Evolutionary conservation across 2,888 invertebrate genomes (phyloP).

Genomic region (Scaptomyza reducta): DNA sequence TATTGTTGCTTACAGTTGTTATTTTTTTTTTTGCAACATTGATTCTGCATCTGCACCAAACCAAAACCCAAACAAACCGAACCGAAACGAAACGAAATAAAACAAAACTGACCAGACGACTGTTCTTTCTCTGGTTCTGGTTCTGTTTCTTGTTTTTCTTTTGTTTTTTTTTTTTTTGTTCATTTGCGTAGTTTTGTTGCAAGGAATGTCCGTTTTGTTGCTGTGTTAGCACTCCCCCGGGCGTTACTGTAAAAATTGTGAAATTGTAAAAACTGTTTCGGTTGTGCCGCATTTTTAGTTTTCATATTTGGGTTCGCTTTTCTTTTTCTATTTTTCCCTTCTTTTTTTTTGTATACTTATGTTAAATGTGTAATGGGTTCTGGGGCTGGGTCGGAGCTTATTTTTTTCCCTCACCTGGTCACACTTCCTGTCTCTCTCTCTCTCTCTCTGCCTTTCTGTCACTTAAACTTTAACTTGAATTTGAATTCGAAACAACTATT

Average conservation of each 20-base stretch:
- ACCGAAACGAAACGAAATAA: background rate
- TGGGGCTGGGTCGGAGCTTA: background rate
- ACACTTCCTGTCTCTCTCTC: background rate
- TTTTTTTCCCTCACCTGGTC: background rate
- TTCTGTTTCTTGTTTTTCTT: too few species aligned
- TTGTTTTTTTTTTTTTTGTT: too few species aligned
- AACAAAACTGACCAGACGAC: slow-evolving; percentile 21
- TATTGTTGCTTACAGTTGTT: too few species aligned
- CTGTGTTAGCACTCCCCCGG: slow-evolving; percentile 5
- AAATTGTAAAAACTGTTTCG: slow-evolving; percentile 23
- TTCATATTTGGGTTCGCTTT: background rate
- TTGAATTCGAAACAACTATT: too few species aligned
- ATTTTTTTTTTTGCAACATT: background rate
- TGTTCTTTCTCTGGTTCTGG: slow-evolving; percentile 1
- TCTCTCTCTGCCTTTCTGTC: background rate
- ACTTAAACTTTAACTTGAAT: background rate
- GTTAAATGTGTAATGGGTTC: slow-evolving; percentile 3
- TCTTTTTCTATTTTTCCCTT: background rate
- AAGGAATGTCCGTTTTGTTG: background rate
- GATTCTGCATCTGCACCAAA: slow-evolving; percentile 9
- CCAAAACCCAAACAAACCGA: background rate
- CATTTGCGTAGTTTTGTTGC: slow-evolving; percentile 6
- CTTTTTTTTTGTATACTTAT: background rate
- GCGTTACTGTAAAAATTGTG: background rate
- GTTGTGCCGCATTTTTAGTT: slow-evolving; percentile 7